Evolutionary conservation across 2,888 invertebrate genomes (phyloP), one percentile per base, ranked within the genome.

Genomic region (Oxytorus armatus): DNA sequence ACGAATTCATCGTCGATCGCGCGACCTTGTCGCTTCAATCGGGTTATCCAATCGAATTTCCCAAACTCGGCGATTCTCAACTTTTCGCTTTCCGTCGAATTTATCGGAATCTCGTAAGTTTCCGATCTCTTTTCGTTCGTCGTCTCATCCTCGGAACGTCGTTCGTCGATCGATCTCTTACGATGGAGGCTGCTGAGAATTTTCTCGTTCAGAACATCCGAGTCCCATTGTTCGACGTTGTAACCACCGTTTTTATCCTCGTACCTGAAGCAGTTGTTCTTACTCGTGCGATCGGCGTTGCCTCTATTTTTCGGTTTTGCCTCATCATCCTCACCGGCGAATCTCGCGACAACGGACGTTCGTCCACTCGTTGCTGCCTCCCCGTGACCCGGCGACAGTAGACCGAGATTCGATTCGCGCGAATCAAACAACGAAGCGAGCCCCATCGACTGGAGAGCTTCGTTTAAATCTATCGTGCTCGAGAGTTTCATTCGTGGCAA

Each of bases 401-500:
- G 89, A 0, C 95, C 95, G 61, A 97, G 93, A 91, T 96, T 96
- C 0, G 96, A 95, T 65, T 92, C 88, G 0, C 83, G 83, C 0
- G 94, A 93, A 77, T 93, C 89, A 88, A 97, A 97, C 78, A 97
- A 92, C 0, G 95, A 93, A 1, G 89, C 88, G 0, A 96, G 88
- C 0, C 96, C 96, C 74, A 96, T 88, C 1, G 90, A 87, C 81
- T 93, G 90, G 2, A 97, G 90, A 0, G 94, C 86, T 0, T 92
- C 81, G 75, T 93, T 94, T 49, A 96, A 89, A 82, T 94, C 93
- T 1, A 94, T 85, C 0, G 93, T 93, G 57, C 93, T 94, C 79
- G 94, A 93, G 0, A 97, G 91, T 84, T 95, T 94, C 95, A 97
- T 95, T 89, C 95, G 96, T 0, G 97, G 97, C 39, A 95, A 93